Base-by-base conservation (phyloP, 2,797 vertebrate genomes). In the Trachurus trachurus region DNA sequence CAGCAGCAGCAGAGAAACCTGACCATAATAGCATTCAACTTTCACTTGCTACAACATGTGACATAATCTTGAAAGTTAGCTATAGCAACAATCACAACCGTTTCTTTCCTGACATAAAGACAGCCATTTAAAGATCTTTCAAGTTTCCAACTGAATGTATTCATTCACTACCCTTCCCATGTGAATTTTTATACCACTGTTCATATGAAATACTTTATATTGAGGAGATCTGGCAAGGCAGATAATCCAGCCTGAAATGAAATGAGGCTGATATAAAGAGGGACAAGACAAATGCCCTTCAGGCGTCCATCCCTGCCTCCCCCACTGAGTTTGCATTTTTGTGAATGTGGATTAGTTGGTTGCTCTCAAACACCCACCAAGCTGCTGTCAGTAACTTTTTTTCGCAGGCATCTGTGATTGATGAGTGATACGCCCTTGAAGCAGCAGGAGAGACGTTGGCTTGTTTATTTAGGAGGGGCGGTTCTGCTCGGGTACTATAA, bases 371-470 rank as follows among this genome's bases (percentile, higher is more conserved):
- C 37, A 60, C 82, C 84, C 1, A 16, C 67, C 10, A 54, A 59
- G 65, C 69, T 64, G 76, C 81, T 74, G 81, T 54, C 79, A 66
- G 76, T 71, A 13, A 65, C 19, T 22, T 6, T 68, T 68, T 85
- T 74, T 9, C 34, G 59, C 44, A 77, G 61, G n/a, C 66, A 52
- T 74, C 26, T 44, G 10, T 88, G 83, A 91, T 66, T 66, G 89
- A 89, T 85, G 85, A 86, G 62, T 61, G 81, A 83, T 75, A 59
- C 74, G 81, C 29, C 56, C 65, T 78, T 62, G 34, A 34, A 78
- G 63, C 79, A 78, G 74, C 82, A 66, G 83, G 78, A 70, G 56
- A 71, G 37, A 54, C 39, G 7, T 82, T 54, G 62, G 22, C 52
- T 5, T 22, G 29, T 77, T 71, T 66, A 71, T 63, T 54, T 66